Evolutionary conservation across 2,888 invertebrate species (phyloP), one percentile per base, ranked within the genome.

Genomic region (Acronicta leporina): DNA sequence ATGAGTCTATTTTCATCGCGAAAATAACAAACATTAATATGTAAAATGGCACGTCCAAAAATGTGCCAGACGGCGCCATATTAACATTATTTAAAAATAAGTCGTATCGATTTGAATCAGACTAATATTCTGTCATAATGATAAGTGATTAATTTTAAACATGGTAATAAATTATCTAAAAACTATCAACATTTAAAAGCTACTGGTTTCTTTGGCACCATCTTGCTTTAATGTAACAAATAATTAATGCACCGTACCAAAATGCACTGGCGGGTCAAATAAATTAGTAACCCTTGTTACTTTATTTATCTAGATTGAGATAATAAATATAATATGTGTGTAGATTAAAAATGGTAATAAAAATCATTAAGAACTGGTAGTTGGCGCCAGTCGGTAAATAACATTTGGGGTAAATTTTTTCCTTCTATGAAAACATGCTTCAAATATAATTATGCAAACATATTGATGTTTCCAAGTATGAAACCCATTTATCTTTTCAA

Each of bases 311-410:
- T 38, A 10, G 16, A n/a, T 25, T 16, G 9, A 42, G 16, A 52
- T 44, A 35, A 30, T 10, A 14, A 10, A 45, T 25, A 43, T 6
- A 5, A 11, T 27, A 9, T 40, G 27, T 43, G 40, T 56, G n/a
- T 51, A n/a, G 44, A 65, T 67, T 65, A 51, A 65, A 51, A 44
- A 56, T 8, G 53, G 51, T 57, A 56, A 44, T 40, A 46, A 56
- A 45, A 53, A 44, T 52, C 54, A 48, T 49, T 69, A 50, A 45
- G 51, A 76, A 79, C 79, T 63, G 62, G 79, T 66, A 73, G 63
- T 52, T 47, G 79, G 77, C 77, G 79, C 79, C 77, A 76, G 63
- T 54, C 45, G 56, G 38, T 59, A 66, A 68, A 67, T 65, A 56
- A 43, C 56, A 60, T 67, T 61, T 55, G n/a, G 38, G 41, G 59